Evolutionary conservation across 2,797 vertebrate genomes (phyloP), one percentile per base, ranked within the genome.

Genomic region (Tympanoctomys barrerae): DNA sequence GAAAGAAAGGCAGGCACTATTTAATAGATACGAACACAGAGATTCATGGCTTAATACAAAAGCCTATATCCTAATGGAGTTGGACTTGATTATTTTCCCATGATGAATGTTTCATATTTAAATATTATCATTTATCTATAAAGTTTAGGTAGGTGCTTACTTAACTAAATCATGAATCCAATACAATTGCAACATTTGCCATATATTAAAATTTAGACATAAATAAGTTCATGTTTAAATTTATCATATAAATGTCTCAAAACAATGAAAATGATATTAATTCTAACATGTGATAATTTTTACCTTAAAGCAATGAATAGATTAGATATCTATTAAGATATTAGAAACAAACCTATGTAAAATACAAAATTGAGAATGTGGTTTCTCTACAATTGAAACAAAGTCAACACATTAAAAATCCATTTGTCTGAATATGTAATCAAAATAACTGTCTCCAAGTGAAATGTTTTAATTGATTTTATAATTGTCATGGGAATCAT

Each of bases 361-460:
- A 81, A 61, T 13, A 26, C 10, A 70, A 49, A 57, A 57, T 80
- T 86, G 73, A 93, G 26, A 91, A 9, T 42, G 6, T 39, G 10
- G 42, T 81, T 94, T 94, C 8, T 80, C 64, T 84, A 28, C 42
- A 64, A 87, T 9, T 39, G 90, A 82, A 84, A 62, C 75, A 87
- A 84, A 83, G 18, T 42, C 46, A 42, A 77, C 7, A 66, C 49
- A 42, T 71, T 75, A 90, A 46, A 84, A 96, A 66, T 68, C 11
- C 10, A 42, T 42, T 86, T 93, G 19, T 66, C 61, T 64, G 31
- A 93, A 49, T 54, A 78, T 26, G 8, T 83, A 26, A 64, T 39
- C 57, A 82, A 80, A 87, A 78, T 5, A 87, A 81, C 19, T 42
- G 84, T 78, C 36, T 36, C 3, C 36, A 71, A 78, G 2, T 68